A percentile compares a stretch with the other conserved stretches of the same genome.
Evolutionary conservation across 1,140 invertebrate species (phyloP).

Genomic region (Gyrodactylus salaris): DNA sequence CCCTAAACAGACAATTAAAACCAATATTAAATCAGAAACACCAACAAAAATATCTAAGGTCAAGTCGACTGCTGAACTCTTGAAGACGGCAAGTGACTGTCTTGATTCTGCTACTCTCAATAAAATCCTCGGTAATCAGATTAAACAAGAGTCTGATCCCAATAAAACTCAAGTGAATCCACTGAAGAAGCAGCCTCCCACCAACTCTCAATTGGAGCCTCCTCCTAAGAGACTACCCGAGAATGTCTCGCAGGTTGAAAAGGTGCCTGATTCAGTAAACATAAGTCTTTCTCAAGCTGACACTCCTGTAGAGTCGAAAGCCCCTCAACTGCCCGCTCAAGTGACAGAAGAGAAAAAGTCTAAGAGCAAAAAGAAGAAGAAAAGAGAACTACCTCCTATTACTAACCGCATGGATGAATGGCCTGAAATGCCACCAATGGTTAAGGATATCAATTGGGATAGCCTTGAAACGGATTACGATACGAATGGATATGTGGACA

Average conservation of each 20-base stretch:
- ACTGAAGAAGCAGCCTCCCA: background rate
- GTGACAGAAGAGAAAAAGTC: background rate
- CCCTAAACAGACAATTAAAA: background rate
- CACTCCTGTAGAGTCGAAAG: background rate
- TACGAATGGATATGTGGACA: background rate
- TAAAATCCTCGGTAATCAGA: background rate
- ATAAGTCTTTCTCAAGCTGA: background rate
- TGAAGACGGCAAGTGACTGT: background rate
- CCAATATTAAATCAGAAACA: background rate
- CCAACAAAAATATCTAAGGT: background rate
- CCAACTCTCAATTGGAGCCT: background rate
- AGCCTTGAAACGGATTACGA: background rate
- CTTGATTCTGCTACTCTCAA: background rate
- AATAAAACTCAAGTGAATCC: background rate
- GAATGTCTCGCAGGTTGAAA: background rate
- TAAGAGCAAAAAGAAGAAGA: background rate
- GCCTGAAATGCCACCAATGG: background rate
- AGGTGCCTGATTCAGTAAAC: too few relatives aligned
- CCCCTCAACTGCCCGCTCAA: background rate
- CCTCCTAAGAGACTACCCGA: background rate
- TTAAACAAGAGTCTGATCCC: background rate
- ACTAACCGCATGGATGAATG: background rate
- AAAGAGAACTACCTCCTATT: background rate
- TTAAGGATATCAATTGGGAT: background rate
- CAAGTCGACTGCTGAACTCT: background rate